Evolutionary conservation across 1,140 invertebrate species (phyloP).

Genomic region (Cecropterus lyciades): DNA sequence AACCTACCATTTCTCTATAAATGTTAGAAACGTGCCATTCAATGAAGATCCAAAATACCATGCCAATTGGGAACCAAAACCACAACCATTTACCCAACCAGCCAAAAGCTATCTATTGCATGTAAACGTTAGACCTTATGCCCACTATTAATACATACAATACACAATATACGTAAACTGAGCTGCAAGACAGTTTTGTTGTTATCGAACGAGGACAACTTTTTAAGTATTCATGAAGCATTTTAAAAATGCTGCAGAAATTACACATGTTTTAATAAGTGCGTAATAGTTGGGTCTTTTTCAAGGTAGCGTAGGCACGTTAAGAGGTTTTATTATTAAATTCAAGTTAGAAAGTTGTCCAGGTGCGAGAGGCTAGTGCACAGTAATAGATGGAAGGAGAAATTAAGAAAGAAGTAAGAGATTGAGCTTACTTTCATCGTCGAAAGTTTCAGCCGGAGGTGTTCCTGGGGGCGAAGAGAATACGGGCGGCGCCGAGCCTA

Average conservation of each 20-base stretch:
- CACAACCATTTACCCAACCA: slow-evolving; percentile 68
- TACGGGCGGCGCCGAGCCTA: slow-evolving; percentile 90
- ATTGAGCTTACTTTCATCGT: slow-evolving; percentile 64
- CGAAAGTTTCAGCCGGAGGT: slow-evolving; percentile 86
- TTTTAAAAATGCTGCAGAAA: neutral
- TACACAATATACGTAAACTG: slow-evolving; percentile 58
- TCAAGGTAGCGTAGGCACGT: too few relatives aligned
- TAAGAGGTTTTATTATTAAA: neutral
- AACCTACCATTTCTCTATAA: slow-evolving; percentile 40
- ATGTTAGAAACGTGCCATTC: slow-evolving; percentile 48
- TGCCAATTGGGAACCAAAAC: slow-evolving; percentile 70
- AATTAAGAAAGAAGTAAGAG: slow-evolving; percentile 27
- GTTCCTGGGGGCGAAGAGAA: slow-evolving; percentile 92
- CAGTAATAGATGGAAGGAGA: slow-evolving; percentile 38
- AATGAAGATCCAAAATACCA: slow-evolving; percentile 52
- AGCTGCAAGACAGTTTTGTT: slow-evolving; percentile 50
- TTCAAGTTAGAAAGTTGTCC: slow-evolving; percentile 45
- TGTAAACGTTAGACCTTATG: slow-evolving; percentile 51
- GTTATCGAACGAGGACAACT: slow-evolving; percentile 55
- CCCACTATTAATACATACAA: slow-evolving; percentile 56
- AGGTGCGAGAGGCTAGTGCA: slow-evolving; percentile 49
- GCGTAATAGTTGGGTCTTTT: neutral
- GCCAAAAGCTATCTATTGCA: slow-evolving; percentile 69
- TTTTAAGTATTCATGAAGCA: slow-evolving; percentile 9
- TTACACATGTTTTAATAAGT: neutral